Evolutionary conservation across 2,797 vertebrate genomes (phyloP), one percentile per base, ranked within the genome.

Genomic region (Anabacerthia variegaticeps): DNA sequence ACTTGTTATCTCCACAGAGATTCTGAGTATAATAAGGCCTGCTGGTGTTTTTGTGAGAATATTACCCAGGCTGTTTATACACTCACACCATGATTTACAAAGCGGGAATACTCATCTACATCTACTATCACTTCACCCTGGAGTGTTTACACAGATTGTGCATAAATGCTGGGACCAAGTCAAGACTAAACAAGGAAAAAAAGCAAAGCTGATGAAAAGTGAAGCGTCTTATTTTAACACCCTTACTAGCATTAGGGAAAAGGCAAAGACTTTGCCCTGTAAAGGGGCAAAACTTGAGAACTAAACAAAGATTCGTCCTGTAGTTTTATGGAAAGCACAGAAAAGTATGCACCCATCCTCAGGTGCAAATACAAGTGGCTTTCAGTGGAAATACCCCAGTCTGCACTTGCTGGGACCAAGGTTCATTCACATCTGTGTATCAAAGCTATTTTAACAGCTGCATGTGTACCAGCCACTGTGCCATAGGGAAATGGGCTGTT

Each of bases 401-500:
- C 71, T 52, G 11, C 28, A 4, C 18, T 65, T 81, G 18, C 51
- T 73, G 51, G n/a, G 39, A 58, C 22, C 10, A 27, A 41, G 26
- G 9, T 8, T 59, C 19, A 16, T 28, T 49, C 19, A 8, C 71
- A 75, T 61, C 34, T 77, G 26, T 37, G n/a, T 52, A 58, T 44
- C 28, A 37, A 75, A 63, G 67, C 32, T 37, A 0, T 63, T 71
- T 59, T 26, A 75, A 55, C 7, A 30, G 44, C 16, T 62, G 73
- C 55, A 62, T 44, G 8, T 17, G 7, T 34, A n/a, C 18, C 56
- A 89, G 56, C 24, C 65, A 48, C 73, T 44, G n/a, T 7, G 4
- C 48, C 59, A 13, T 7, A 54, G 55, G 0, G 0, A 68, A 83
- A 62, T 0, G 1, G 79, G 14, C 14, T 0, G 0, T 72, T 93